Percentiles rank a stretch among this genome's conserved stretches.
phyloP scores from a whole-genome alignment of 2,113 vertebrate species.

The Morone chrysops region DNA sequence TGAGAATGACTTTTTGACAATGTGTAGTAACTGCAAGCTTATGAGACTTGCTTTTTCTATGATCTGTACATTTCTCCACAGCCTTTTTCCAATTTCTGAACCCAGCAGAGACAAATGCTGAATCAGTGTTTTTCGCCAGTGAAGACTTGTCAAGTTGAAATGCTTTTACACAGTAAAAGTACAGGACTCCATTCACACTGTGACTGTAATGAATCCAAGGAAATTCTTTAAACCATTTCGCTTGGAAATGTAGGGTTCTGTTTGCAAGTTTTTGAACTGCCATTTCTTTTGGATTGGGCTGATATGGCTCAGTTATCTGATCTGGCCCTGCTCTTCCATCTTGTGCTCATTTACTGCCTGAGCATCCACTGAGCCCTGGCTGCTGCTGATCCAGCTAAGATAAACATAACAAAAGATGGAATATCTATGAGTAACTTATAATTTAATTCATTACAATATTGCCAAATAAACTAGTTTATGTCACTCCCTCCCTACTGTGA shows the following conservation, averaged over 20 bases:
- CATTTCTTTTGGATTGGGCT: too few species aligned
- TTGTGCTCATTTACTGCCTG: too few species aligned
- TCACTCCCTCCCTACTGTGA: too few species aligned
- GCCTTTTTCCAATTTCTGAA: neutral
- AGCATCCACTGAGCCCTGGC: too few species aligned
- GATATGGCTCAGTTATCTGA: too few species aligned
- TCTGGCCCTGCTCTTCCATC: too few species aligned
- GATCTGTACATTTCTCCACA: neutral
- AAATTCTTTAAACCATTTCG: neutral
- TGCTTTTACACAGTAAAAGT: conserved; percentile 1
- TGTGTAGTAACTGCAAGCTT: neutral
- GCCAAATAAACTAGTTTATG: too few species aligned
- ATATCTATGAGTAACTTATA: too few species aligned
- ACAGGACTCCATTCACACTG: neutral
- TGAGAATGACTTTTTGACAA: neutral
- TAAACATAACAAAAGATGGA: too few species aligned
- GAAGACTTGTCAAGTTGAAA: neutral
- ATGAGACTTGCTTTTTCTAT: neutral
- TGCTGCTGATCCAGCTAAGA: too few species aligned
- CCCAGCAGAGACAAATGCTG: neutral
- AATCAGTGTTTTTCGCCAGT: neutral
- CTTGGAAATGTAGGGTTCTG: neutral
- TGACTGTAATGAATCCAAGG: neutral
- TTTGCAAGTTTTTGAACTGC: too few species aligned
- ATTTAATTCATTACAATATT: too few species aligned